A percentile compares a stretch with the other conserved stretches of the same genome.
These are phyloP conservation scores for Centropyge bicolor DNA, from an alignment of 2,797 vertebrate species.

Conservation along the genomic window DNA sequence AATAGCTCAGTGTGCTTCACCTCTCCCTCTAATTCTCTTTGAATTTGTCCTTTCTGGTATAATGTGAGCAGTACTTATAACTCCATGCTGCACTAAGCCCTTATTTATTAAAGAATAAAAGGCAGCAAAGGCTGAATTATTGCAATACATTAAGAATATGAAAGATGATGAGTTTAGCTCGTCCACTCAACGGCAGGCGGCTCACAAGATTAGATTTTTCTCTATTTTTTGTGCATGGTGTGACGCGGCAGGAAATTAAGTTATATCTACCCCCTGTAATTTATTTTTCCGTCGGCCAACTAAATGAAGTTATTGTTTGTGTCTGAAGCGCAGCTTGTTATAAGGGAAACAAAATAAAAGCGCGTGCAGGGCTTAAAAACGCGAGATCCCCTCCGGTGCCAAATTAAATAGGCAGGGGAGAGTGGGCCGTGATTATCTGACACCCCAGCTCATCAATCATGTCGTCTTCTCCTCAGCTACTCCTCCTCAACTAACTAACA, in stretches of 20 bases:
- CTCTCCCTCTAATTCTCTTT: conserved; percentile 69
- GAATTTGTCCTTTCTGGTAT: conserved; percentile 82
- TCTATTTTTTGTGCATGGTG: conserved; percentile 70
- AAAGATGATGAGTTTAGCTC: conserved; percentile 87
- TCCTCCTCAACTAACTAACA: conserved; percentile 81
- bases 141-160: conserved; percentile 86
- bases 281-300: conserved; percentile 86
- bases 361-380: conserved; percentile 79
- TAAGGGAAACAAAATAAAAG: conserved; percentile 82
- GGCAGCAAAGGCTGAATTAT: conserved; percentile 86
- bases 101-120: conserved; percentile 88
- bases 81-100: conserved; percentile 81
- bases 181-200: conserved; percentile 76
- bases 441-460: conserved; percentile 89
- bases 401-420: conserved; percentile 87
- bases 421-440: conserved; percentile 88
- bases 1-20: conserved; percentile 62
- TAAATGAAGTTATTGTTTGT: conserved; percentile 90
- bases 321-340: conserved; percentile 86
- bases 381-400: conserved; percentile 84
- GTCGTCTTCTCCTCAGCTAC: conserved; percentile 82
- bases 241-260: conserved; percentile 87
- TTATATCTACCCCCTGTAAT: conserved; percentile 86
- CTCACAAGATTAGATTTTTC: conserved; percentile 85
- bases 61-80: conserved; percentile 82